These are phyloP conservation scores for Cheilosia impressa DNA, from an alignment of 2,888 invertebrate genomes.

Conservation along the genomic window DNA sequence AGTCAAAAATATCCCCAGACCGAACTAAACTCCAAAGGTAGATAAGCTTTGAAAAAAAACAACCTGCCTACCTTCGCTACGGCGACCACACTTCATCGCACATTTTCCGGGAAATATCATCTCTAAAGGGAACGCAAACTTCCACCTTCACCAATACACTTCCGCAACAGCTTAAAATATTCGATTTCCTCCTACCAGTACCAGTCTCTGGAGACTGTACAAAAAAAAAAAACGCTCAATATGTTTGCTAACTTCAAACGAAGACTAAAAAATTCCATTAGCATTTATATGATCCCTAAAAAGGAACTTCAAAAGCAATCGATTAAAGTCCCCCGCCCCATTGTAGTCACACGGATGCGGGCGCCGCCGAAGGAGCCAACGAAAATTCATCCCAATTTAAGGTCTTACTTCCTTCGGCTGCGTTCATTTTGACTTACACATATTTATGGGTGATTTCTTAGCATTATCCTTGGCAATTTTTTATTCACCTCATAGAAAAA, in stretches of 20 bases:
- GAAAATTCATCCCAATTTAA: conserved; percentile 51
- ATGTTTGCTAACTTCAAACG: conserved; percentile 32
- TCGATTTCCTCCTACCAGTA: background rate
- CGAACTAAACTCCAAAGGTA: background rate
- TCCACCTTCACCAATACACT: background rate
- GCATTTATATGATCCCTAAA: conserved; percentile 47
- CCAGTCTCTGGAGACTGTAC: background rate
- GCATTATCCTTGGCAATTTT: conserved; percentile 48
- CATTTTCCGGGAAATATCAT: background rate
- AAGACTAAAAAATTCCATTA: conserved; percentile 45
- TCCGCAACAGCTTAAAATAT: background rate
- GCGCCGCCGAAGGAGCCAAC: background rate
- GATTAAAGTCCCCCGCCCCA: conserved; percentile 19
- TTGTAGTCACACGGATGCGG: background rate
- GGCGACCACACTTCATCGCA: background rate
- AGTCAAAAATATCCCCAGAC: background rate
- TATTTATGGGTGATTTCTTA: conserved; percentile 50
- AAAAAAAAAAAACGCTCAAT: conserved; percentile 6
- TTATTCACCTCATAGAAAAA: conserved; percentile 1
- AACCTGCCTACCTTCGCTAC: background rate
- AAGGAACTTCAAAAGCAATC: conserved; percentile 55
- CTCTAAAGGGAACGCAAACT: background rate
- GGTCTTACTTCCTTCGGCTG: conserved; percentile 5
- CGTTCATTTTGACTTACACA: conserved; percentile 26
- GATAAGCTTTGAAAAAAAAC: background rate